A percentile compares a stretch with the other conserved stretches of the same genome.
Conservation (phyloP, 2,888 invertebrate species). For the Eledone cirrhosa region DNA sequence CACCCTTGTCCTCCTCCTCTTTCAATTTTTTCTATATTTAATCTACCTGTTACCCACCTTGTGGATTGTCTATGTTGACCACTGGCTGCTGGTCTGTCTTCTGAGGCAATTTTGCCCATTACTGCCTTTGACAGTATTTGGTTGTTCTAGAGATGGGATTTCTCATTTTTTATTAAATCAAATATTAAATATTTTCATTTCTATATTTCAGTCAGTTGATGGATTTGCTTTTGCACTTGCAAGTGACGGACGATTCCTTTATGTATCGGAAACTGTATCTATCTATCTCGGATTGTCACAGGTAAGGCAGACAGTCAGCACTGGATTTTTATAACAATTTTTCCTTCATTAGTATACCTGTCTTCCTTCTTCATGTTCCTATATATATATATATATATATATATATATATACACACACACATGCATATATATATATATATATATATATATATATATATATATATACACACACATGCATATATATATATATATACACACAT, state of each 20-base stretch:
- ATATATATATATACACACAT: not conserved
- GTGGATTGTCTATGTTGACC: no score
- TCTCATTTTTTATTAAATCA: no score
- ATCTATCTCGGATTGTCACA: constrained; percentile 99
- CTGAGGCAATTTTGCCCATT: no score
- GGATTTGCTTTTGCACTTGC: constrained; percentile 97
- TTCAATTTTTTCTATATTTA: no score
- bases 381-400: not conserved
- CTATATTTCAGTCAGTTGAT: constrained; percentile 80
- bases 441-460: constrained; percentile 9
- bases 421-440: not conserved
- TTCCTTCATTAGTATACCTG: no score
- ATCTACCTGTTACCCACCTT: no score
- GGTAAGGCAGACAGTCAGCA: constrained; percentile 72
- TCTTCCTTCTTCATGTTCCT: no score
- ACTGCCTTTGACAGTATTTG: no score
- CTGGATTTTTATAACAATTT: no score
- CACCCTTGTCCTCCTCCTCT: no score
- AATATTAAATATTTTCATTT: not conserved
- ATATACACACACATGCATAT: not conserved
- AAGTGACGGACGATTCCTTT: constrained; percentile 95
- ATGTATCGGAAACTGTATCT: constrained; percentile 99
- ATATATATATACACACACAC: not conserved
- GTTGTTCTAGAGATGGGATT: no score
- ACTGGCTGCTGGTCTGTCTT: no score